These are phyloP conservation scores for Nestor notabilis DNA, from an alignment of 2,113 vertebrate species.

Conservation along the genomic window DNA sequence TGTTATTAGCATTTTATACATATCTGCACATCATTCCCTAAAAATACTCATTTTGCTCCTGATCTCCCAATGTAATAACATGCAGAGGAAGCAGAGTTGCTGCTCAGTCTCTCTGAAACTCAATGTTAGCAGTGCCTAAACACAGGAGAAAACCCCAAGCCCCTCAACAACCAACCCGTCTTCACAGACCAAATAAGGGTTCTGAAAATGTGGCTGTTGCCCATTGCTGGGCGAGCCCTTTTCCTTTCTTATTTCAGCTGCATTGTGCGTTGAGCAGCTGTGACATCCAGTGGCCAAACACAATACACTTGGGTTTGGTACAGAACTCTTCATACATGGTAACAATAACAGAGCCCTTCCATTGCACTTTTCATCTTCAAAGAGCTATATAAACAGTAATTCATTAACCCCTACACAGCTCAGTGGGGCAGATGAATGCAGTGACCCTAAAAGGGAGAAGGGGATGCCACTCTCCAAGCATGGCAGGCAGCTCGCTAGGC, in stretches of 20 bases:
- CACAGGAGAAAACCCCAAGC: not conserved
- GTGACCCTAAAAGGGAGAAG: not conserved
- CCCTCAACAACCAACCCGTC: not conserved
- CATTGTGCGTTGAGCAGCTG: conserved; percentile 23
- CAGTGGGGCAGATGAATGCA: not conserved
- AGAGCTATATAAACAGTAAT: not conserved
- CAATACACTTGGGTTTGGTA: conserved; percentile 16
- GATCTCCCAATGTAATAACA: not conserved
- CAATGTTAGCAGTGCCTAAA: not conserved
- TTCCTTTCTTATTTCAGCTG: not conserved
- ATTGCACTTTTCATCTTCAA: not conserved
- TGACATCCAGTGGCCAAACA: conserved; percentile 70
- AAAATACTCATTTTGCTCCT: not conserved
- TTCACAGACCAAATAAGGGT: not conserved
- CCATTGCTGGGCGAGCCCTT: not conserved
- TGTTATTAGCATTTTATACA: rapidly evolving
- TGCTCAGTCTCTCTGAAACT: not conserved
- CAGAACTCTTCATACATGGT: not conserved
- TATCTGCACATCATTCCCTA: not conserved
- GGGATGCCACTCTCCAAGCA: not conserved
- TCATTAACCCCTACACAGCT: not conserved
- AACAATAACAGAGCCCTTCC: conserved; percentile 41
- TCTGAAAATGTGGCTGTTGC: not conserved
- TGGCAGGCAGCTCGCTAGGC: not conserved
- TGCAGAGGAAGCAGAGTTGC: not conserved